Evolutionary conservation across 1,140 invertebrate species (phyloP).

Genomic region (Bombyx mori): ASM3026992v2 NC_085131.1:6559001-6559500

Average conservation of each 20-base stretch:
- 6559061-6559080: too few relatives aligned
- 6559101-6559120: too few relatives aligned
- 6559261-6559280: slow-evolving; percentile 31
- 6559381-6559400: slow-evolving; percentile 70
- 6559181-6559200: neutral
- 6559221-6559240: neutral
- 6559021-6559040: too few relatives aligned
- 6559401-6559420: slow-evolving; percentile 69
- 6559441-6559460: slow-evolving; percentile 21
- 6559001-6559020: too few relatives aligned
- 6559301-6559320: slow-evolving; percentile 57
- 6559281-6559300: slow-evolving; percentile 50
- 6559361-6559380: slow-evolving; percentile 68
- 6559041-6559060: too few relatives aligned
- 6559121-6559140: too few relatives aligned
- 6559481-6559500: slow-evolving; percentile 65
- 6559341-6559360: slow-evolving; percentile 42
- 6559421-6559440: slow-evolving; percentile 60
- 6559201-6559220: neutral
- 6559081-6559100: too few relatives aligned
- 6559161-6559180: too few relatives aligned
- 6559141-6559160: too few relatives aligned
- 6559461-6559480: slow-evolving; percentile 52
- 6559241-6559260: neutral
- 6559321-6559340: slow-evolving; percentile 33